A percentile compares a stretch with the other conserved stretches of the same genome.
These are phyloP conservation scores for Copsychus sechellarum DNA, from an alignment of 2,113 vertebrate genomes.

Conservation along the genomic window DNA sequence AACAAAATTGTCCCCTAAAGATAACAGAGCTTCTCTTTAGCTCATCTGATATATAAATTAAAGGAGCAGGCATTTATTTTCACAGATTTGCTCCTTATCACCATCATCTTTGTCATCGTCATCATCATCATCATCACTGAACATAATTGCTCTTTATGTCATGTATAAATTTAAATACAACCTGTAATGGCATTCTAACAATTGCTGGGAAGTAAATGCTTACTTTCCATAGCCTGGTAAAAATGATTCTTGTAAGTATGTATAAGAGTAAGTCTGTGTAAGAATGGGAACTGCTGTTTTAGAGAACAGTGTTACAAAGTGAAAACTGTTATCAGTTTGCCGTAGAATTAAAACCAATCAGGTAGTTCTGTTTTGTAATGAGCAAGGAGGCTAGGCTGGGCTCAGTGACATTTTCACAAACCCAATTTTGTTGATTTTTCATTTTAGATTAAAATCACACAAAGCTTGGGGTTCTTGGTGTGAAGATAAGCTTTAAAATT, in stretches of 20 bases:
- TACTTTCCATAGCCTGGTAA: background rate
- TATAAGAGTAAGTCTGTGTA: background rate
- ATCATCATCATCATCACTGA: background rate
- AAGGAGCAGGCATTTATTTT: background rate
- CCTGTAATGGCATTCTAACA: slow-evolving; percentile 21
- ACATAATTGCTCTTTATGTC: background rate
- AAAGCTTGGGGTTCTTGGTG: background rate
- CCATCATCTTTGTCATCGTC: background rate
- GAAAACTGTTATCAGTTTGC: background rate
- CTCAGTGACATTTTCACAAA: background rate
- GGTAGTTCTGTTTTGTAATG: background rate
- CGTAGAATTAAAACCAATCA: too few relatives aligned
- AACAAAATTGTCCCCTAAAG: background rate
- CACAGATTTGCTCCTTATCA: background rate
- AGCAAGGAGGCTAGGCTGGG: background rate
- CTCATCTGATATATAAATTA: background rate
- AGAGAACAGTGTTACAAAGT: background rate
- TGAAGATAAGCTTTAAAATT: background rate
- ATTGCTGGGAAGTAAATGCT: background rate
- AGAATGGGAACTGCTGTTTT: background rate
- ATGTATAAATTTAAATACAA: background rate
- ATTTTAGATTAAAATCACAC: background rate
- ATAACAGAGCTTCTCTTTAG: background rate
- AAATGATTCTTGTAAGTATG: background rate
- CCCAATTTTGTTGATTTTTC: background rate